A percentile compares a stretch with the other conserved stretches of the same genome.
phyloP scores from a whole-genome alignment of 1,140 invertebrate species.

The Cydia pomonella region DNA sequence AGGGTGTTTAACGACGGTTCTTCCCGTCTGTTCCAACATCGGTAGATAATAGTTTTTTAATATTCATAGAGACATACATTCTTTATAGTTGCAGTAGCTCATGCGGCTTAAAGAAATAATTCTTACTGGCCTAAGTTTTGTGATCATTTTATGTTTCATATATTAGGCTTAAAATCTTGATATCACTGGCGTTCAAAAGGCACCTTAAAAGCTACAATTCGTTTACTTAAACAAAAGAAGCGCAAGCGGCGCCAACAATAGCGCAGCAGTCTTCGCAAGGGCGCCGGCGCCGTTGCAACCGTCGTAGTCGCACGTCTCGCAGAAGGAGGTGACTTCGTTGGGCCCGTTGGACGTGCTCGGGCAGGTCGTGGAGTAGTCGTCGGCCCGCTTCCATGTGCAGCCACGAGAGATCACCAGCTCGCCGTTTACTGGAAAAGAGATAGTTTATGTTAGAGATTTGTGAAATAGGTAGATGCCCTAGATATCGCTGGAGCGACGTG shows the following conservation, averaged over 20 bases:
- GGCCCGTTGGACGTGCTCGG: constrained; percentile 70
- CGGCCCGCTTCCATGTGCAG: constrained; percentile 81
- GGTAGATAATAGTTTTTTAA: too few species aligned
- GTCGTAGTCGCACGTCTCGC: constrained; percentile 80
- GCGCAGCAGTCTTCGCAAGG: constrained; percentile 67
- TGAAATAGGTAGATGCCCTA: too few species aligned
- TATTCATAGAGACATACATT: too few species aligned
- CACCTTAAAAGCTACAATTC: background rate
- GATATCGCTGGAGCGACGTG: too few species aligned
- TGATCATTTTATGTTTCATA: background rate
- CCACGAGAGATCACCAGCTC: constrained; percentile 75
- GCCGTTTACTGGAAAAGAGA: constrained; percentile 72
- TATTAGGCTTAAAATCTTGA: background rate
- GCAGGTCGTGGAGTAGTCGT: constrained; percentile 80
- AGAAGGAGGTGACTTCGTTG: constrained; percentile 81
- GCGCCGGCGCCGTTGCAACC: constrained; percentile 78
- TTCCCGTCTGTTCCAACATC: too few species aligned
- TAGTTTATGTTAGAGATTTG: too few species aligned
- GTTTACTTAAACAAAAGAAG: constrained; percentile 71
- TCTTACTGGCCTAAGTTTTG: background rate
- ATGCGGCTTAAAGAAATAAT: too few species aligned
- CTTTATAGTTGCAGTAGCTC: too few species aligned
- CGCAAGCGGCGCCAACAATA: constrained; percentile 69
- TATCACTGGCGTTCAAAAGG: background rate
- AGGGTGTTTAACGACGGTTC: too few species aligned